Conservation (phyloP, 2,888 invertebrate species). For the Keiferia lycopersicella region DNA sequence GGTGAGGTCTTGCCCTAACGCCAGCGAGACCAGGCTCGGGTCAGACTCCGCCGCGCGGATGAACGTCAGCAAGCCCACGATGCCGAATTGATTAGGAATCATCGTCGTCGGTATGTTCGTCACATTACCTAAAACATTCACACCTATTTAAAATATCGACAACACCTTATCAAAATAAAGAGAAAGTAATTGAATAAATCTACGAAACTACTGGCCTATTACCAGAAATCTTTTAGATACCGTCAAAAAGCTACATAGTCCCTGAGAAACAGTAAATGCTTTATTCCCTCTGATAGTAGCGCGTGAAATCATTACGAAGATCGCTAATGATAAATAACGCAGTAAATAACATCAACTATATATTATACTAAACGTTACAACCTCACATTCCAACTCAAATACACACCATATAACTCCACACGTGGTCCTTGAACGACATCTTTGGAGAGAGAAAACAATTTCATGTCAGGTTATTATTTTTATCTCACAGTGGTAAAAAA, state of each 20-base stretch:
- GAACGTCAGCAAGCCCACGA: conserved; percentile 98
- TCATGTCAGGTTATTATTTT: conserved; percentile 41
- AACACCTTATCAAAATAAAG: too few relatives aligned
- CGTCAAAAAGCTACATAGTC: too few relatives aligned
- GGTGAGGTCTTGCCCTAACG: conserved; percentile 98
- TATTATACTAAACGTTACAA: conserved; percentile 35
- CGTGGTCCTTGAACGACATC: conserved; percentile 70
- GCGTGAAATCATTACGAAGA: too few relatives aligned
- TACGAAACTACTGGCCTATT: too few relatives aligned
- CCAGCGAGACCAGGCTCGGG: conserved; percentile 97
- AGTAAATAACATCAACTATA: conserved; percentile 20
- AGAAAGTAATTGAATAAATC: too few relatives aligned
- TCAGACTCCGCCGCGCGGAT: conserved; percentile 98
- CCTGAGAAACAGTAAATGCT: too few relatives aligned
- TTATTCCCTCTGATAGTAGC: too few relatives aligned
- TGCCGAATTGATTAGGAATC: conserved; percentile 99
- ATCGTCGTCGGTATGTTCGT: conserved; percentile 99
- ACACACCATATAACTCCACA: conserved; percentile 73
- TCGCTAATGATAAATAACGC: too few relatives aligned
- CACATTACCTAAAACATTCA: conserved; percentile 88
- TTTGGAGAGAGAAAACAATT: conserved; percentile 60
- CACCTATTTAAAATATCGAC: conserved; percentile 17
- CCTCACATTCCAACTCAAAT: conserved; percentile 38
- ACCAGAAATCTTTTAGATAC: too few relatives aligned
- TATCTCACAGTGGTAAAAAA: background rate